Conservation (phyloP, 2,888 invertebrate genomes). For the Prosapia bicincta region DNA sequence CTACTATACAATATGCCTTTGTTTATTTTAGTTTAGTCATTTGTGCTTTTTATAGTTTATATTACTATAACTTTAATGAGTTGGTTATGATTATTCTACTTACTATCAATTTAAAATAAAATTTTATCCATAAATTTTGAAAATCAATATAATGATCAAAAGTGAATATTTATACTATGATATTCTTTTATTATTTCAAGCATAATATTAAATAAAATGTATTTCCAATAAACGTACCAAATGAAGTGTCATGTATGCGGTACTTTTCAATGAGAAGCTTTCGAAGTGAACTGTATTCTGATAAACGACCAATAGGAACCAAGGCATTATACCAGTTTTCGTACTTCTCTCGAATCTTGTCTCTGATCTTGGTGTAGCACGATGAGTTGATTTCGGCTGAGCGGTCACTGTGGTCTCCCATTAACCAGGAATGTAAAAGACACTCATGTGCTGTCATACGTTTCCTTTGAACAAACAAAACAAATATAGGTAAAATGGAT, state of each 20-base stretch:
- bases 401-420: conserved; percentile 74
- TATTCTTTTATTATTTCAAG: too few species aligned
- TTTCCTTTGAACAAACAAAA: conserved; percentile 55
- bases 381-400: conserved; percentile 77
- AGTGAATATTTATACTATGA: too few species aligned
- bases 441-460: conserved; percentile 99
- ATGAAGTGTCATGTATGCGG: conserved; percentile 92
- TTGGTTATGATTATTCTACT: too few species aligned
- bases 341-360: conserved; percentile 81
- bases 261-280: conserved; percentile 95
- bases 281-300: conserved; percentile 95
- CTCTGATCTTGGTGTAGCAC: conserved; percentile 81
- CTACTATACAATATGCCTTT: too few species aligned
- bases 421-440: conserved; percentile 91
- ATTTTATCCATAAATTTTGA: too few species aligned
- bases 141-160: too few species aligned
- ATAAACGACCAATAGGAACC: conserved; percentile 92
- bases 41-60: too few species aligned
- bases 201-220: too few species aligned
- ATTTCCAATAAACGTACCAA: conserved; percentile 59
- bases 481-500: too few species aligned
- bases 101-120: too few species aligned
- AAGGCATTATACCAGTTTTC: conserved; percentile 77
- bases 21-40: too few species aligned
- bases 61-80: too few species aligned